Evolutionary conservation across 2,888 invertebrate species (phyloP).

Genomic region (Netelia melanura): DNA sequence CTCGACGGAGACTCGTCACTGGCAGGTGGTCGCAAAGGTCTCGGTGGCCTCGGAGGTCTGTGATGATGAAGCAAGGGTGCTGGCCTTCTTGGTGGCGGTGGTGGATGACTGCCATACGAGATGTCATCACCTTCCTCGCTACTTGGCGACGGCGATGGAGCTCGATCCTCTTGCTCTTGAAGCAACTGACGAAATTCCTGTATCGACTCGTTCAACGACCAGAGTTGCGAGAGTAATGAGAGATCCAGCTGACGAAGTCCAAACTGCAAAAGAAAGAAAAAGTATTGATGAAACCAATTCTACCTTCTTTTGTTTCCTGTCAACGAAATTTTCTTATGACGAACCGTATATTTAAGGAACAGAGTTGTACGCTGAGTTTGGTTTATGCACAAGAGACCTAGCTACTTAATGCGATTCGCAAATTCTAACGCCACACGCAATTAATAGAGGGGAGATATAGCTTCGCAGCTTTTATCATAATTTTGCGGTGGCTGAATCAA

Average conservation of each 20-base stretch:
- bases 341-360: neutral
- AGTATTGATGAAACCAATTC: neutral
- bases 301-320: neutral
- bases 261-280: constrained; percentile 88
- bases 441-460: no score
- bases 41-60: constrained; percentile 80
- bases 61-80: constrained; percentile 77
- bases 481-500: no score
- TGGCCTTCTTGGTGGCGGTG: constrained; percentile 85
- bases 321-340: neutral
- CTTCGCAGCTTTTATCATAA: no score
- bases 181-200: constrained; percentile 93
- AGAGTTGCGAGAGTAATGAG: constrained; percentile 94
- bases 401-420: no score
- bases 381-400: no score
- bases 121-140: constrained; percentile 85
- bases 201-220: constrained; percentile 96
- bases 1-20: constrained; percentile 84
- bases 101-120: constrained; percentile 84
- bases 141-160: constrained; percentile 86
- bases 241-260: constrained; percentile 95
- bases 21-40: constrained; percentile 80
- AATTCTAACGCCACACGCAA: no score
- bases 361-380: no score
- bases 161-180: constrained; percentile 86